Evolutionary conservation across 2,888 invertebrate species (phyloP), one percentile per base, ranked within the genome.

Genomic region (Sinohyriopsis cumingii): DNA sequence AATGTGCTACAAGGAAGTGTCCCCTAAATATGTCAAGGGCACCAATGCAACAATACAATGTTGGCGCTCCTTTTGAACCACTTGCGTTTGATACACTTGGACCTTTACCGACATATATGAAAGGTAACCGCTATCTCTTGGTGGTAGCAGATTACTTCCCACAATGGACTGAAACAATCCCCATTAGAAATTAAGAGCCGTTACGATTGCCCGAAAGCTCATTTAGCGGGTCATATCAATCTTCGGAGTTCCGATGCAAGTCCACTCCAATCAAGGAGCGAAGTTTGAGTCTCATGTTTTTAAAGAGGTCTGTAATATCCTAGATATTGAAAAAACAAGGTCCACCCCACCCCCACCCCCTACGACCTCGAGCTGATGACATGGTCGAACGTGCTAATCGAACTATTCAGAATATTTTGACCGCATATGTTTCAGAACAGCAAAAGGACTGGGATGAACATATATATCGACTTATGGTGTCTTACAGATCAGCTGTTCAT

Each of bases 391-490:
- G 72, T 4, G 62, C 63, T 18, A 75, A 75, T 55, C 55, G 71
- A 20, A 72, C 73, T 6, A 45, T 69, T 33, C 60, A 67, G n/a
- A 64, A 68, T 53, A 69, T 71, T 68, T 55, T 71, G 9, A 25
- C 68, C 53, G 55, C 65, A 20, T 76, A 70, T 67, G 69, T 68
- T n/a, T n/a, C n/a, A n/a, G n/a, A n/a, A n/a, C n/a, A n/a, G n/a
- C n/a, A n/a, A n/a, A n/a, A n/a, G n/a, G n/a, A n/a, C n/a, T n/a
- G n/a, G n/a, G n/a, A n/a, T n/a, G n/a, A n/a, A n/a, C n/a, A n/a
- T n/a, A n/a, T 75, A 55, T 70, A 68, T 15, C 68, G 65, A 59
- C 56, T 73, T 19, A 71, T 76, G 73, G 59, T 71, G 66, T 71
- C 76, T 53, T 76, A 73, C 55, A 54, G 71, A 20, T 60, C 69